phyloP scores from a whole-genome alignment of 2,113 vertebrate species.

The Nesogale talazaci region DNA sequence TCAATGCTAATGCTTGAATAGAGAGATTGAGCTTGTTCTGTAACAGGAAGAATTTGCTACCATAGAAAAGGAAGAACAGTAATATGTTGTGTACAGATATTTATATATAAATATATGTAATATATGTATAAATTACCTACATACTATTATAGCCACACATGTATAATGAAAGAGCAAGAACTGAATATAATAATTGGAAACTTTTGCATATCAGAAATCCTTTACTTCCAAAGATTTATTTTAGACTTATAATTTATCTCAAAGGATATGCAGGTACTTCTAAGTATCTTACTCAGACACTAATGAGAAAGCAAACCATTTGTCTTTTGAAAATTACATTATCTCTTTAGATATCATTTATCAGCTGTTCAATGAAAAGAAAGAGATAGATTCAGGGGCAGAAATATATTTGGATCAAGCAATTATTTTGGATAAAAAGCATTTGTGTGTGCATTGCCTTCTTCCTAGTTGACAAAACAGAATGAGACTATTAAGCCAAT shows the following conservation, averaged over 20 bases:
- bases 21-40: constrained; percentile 33
- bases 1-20: background rate
- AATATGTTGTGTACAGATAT: background rate
- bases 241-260: constrained; percentile 10
- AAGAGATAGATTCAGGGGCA: constrained; percentile 1
- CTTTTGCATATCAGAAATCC: constrained; percentile 3
- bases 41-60: background rate
- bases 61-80: background rate
- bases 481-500: constrained; percentile 8
- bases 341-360: constrained; percentile 20
- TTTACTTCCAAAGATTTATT: constrained; percentile 33
- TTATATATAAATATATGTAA: no score
- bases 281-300: constrained; percentile 19
- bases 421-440: background rate
- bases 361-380: constrained; percentile 41
- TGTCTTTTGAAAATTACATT: constrained; percentile 21
- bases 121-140: background rate
- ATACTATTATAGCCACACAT: background rate
- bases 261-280: background rate
- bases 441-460: background rate
- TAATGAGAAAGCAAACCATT: constrained; percentile 38
- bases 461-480: background rate
- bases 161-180: constrained; percentile 50
- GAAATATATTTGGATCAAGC: background rate
- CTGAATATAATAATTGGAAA: constrained; percentile 38